These are phyloP conservation scores for Saccostrea cuccullata DNA, from an alignment of 1,140 invertebrate genomes.

Conservation along the genomic window DNA sequence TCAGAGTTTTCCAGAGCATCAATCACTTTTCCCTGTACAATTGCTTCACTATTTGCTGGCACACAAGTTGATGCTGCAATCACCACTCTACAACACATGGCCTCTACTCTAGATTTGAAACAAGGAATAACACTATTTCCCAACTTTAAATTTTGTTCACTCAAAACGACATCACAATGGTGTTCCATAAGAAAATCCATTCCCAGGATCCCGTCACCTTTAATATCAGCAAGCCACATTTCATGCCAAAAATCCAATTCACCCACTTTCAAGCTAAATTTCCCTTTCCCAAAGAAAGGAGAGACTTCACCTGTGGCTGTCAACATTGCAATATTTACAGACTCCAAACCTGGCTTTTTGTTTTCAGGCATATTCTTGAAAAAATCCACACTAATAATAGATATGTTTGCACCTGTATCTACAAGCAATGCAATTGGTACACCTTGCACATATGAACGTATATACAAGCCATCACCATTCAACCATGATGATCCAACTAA, in stretches of 20 bases:
- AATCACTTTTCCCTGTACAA: neutral
- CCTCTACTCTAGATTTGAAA: neutral
- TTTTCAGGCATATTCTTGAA: neutral
- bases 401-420: constrained; percentile 42
- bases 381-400: constrained; percentile 39
- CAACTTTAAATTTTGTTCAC: neutral
- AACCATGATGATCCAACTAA: neutral
- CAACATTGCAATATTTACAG: constrained; percentile 28
- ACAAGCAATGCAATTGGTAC: constrained; percentile 21
- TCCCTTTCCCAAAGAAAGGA: constrained; percentile 41
- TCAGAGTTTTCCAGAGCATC: neutral
- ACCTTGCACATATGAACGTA: neutral
- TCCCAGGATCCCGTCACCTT: constrained; percentile 40
- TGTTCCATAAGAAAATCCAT: constrained; percentile 29
- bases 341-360: neutral
- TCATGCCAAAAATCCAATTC: constrained; percentile 17
- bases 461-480: constrained; percentile 34
- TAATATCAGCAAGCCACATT: constrained; percentile 43
- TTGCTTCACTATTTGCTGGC: neutral
- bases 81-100: neutral
- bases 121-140: neutral
- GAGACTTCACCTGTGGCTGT: constrained; percentile 47
- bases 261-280: neutral
- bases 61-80: neutral
- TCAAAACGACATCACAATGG: constrained; percentile 29